Evolutionary conservation across 2,888 invertebrate species (phyloP).

Genomic region (Dryomyza anilis): DNA sequence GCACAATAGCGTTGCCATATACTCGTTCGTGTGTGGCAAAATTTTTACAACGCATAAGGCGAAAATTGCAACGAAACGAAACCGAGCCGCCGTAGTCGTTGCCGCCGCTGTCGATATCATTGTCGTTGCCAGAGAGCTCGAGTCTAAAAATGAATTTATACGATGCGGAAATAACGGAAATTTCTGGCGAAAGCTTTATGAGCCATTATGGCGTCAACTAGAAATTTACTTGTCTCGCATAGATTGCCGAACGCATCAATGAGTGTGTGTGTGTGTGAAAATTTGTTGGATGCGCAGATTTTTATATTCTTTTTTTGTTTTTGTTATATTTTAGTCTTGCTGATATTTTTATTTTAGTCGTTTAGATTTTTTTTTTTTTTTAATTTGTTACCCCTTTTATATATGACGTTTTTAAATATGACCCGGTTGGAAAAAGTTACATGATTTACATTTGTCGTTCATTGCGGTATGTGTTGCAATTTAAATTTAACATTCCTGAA

Average conservation of each 20-base stretch:
- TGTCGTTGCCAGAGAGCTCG: too few species aligned
- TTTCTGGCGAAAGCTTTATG: constrained; percentile 51
- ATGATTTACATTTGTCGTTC: too few species aligned
- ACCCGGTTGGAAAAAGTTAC: too few species aligned
- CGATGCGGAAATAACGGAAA: constrained; percentile 11
- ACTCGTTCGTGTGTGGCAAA: not conserved
- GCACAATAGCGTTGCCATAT: constrained; percentile 9
- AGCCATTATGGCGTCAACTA: constrained; percentile 55
- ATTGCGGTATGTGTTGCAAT: too few species aligned
- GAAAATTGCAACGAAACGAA: not conserved
- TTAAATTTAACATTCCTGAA: too few species aligned
- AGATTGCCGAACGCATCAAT: constrained; percentile 16
- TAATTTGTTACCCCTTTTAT: too few species aligned
- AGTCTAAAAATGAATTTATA: constrained; percentile 14
- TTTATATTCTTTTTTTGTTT: not conserved
- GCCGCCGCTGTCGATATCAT: too few species aligned
- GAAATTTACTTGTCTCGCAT: constrained; percentile 35
- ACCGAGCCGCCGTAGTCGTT: too few species aligned
- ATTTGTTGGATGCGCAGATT: constrained; percentile 7
- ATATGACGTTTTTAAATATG: too few species aligned
- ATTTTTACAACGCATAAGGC: not conserved
- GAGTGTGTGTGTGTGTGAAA: constrained; percentile 17
- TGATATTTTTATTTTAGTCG: too few species aligned
- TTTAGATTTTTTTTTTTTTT: too few species aligned
- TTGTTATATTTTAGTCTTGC: too few species aligned